Percentiles rank a stretch among this genome's conserved stretches.
Conservation (phyloP, 2,888 invertebrate species). For the Sussaba pulchella region DNA sequence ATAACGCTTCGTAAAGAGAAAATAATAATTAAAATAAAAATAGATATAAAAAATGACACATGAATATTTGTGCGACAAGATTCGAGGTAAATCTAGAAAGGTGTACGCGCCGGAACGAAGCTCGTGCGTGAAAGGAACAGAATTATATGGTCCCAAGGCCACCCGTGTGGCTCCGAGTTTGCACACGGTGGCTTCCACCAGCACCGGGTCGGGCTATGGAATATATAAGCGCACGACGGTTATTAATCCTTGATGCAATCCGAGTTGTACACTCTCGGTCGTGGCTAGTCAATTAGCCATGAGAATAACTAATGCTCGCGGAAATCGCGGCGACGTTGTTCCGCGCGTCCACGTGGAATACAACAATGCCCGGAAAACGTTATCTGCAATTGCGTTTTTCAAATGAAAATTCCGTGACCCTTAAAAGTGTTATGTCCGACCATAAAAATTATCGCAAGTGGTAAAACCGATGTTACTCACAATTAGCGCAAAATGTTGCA, state of each 20-base stretch:
- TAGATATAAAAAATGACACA: background rate
- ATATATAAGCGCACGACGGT: conserved; percentile 12
- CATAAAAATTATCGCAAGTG: too few relatives aligned
- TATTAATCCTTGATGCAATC: conserved; percentile 59
- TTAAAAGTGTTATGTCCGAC: too few relatives aligned
- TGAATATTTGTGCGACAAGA: background rate
- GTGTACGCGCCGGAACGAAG: background rate
- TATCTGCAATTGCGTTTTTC: too few relatives aligned
- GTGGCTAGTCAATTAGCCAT: conserved; percentile 50
- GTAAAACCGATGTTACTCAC: too few relatives aligned
- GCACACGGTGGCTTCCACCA: background rate
- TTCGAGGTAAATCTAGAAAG: background rate
- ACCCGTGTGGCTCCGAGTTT: background rate
- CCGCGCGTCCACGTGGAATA: too few relatives aligned
- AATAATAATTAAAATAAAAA: too few relatives aligned
- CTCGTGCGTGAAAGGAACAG: conserved; percentile 33
- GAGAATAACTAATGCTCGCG: conserved; percentile 47
- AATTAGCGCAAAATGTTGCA: too few relatives aligned
- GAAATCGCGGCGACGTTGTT: background rate
- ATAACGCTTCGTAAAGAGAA: background rate
- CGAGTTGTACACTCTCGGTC: background rate
- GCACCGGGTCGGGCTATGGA: background rate
- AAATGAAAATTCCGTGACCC: too few relatives aligned
- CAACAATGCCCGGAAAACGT: too few relatives aligned
- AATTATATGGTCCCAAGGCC: conserved; percentile 28